These are phyloP conservation scores for Steinernema scapterisci DNA, from an alignment of 2,888 invertebrate genomes.

Conservation along the genomic window DNA sequence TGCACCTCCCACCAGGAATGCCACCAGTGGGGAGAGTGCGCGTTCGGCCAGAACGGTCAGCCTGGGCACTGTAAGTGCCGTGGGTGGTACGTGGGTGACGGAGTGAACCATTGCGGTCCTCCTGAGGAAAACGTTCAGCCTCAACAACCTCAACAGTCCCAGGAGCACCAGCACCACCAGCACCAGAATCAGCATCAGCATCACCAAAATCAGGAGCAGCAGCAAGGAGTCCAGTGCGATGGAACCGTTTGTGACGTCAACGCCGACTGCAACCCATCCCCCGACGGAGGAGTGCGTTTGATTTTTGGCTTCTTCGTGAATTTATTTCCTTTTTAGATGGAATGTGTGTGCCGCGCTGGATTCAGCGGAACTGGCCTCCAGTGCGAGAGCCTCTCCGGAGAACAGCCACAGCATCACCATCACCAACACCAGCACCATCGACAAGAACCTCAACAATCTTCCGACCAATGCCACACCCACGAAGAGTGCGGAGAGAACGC, in stretches of 20 bases:
- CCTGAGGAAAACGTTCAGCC: constrained; percentile 45
- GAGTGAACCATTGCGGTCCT: constrained; percentile 64
- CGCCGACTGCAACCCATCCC: constrained; percentile 82
- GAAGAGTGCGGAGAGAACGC: constrained; percentile 25
- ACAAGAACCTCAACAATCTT: background rate
- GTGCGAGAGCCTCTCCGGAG: constrained; percentile 64
- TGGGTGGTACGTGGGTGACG: constrained; percentile 67
- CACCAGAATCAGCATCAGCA: constrained; percentile 19
- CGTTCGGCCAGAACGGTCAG: constrained; percentile 47
- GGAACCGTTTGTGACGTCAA: constrained; percentile 80
- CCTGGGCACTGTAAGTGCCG: constrained; percentile 58
- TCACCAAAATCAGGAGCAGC: constrained; percentile 34
- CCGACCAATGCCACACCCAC: constrained; percentile 21
- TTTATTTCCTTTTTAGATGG: constrained; percentile 47
- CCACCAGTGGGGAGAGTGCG: constrained; percentile 67
- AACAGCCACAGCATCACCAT: constrained; percentile 25
- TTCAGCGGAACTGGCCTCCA: constrained; percentile 75
- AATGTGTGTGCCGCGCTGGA: constrained; percentile 77
- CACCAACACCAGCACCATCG: background rate
- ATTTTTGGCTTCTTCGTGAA: background rate
- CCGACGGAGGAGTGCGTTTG: constrained; percentile 72
- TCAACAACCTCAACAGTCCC: background rate
- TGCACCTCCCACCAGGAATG: constrained; percentile 62
- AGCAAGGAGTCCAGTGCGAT: constrained; percentile 50
- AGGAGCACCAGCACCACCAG: constrained; percentile 35